Conservation (phyloP, 2,797 vertebrate genomes). For the Urosaurus nigricauda region DNA sequence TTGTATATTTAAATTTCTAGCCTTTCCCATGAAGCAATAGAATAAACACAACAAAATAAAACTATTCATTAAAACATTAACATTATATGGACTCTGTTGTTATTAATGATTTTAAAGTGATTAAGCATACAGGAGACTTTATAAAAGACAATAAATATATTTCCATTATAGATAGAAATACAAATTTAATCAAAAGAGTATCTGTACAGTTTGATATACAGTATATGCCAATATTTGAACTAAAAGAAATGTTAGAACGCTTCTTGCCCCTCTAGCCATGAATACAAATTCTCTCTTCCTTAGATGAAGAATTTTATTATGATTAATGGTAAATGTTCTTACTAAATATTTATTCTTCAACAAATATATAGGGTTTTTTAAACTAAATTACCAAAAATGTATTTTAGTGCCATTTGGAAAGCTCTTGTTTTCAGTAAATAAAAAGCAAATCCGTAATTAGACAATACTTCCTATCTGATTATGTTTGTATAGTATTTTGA, state of each 20-base stretch:
- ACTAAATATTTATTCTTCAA: not conserved
- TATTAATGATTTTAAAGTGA: not conserved
- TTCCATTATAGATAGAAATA: conserved; percentile 4
- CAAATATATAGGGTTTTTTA: not conserved
- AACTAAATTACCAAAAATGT: not conserved
- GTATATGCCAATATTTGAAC: not conserved
- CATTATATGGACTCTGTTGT: not conserved
- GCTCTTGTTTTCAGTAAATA: not conserved
- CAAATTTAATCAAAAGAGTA: not conserved
- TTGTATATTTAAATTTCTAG: not conserved
- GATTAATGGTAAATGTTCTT: not conserved
- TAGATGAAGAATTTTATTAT: not conserved
- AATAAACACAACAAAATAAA: conserved; percentile 11
- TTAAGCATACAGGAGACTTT: not conserved
- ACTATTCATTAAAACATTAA: not conserved
- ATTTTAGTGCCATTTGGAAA: not conserved
- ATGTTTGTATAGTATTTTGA: not conserved
- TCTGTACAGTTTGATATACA: not conserved
- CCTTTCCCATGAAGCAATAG: not conserved
- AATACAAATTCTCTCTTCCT: not conserved
- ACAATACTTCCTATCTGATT: not conserved
- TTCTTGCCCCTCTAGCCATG: not conserved
- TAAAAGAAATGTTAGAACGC: not conserved
- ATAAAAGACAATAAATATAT: not conserved
- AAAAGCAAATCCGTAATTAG: not conserved